Evolutionary conservation across 2,888 invertebrate species (phyloP), one percentile per base, ranked within the genome.

Genomic region (Dione juno): DNA sequence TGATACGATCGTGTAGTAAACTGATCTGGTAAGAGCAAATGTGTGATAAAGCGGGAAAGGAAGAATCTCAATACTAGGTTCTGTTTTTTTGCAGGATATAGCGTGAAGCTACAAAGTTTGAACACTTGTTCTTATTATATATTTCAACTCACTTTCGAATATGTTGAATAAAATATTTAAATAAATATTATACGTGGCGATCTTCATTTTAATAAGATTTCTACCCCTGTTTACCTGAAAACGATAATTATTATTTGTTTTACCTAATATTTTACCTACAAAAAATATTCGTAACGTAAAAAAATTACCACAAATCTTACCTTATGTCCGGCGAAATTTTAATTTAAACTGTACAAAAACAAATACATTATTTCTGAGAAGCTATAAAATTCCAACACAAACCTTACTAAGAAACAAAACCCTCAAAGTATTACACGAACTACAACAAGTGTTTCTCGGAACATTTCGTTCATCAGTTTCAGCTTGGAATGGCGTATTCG

Each of bases 381-480:
- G 3, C 41, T 8, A 41, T 14, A 19, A 41, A 61, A 21, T 45
- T 28, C 21, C 10, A 28, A 61, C 59, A 21, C 11, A n/a, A n/a
- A 45, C 28, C 43, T 28, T 61, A 43, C 59, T 28, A 28, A 21
- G 59, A 43, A 59, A 28, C n/a, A 10, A 43, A 41, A 61, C 14
- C 9, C 5, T 43, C 28, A 43, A 61, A 8, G 8, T 37, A 54
- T 70, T 70, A 59, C 40, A 58, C 45, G 50, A 52, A 54, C 14
- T 9, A n/a, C 5, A 28, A 35, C 35, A 37, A 16, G 43, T 45
- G 52, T 59, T 71, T 71, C 71, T 64, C 13, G 19, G 67, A 71
- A 67, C 64, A 48, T 43, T 50, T 37, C 59, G 67, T 67, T 67
- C 64, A 58, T 65, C 64, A 54, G 64, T 50, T 57, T 64, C 64